Evolutionary conservation across 2,797 vertebrate genomes (phyloP).

Genomic region (Apodemus agrarius): DNA sequence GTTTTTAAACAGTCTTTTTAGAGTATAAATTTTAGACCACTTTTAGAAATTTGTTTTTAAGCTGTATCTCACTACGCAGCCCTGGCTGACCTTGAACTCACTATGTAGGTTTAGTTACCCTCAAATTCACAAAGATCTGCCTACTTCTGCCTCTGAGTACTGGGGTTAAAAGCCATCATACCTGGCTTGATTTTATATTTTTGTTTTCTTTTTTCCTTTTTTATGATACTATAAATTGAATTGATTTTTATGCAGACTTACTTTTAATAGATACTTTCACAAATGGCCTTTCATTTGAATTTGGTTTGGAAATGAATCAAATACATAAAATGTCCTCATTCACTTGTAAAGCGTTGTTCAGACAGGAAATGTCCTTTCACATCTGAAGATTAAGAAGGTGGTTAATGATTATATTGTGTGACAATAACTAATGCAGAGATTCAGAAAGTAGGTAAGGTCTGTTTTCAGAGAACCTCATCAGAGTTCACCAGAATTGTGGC

Average conservation of each 20-base stretch:
- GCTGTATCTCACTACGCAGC: background rate
- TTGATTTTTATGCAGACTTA: background rate
- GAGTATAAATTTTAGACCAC: background rate
- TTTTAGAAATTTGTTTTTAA: background rate
- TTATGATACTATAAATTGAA: conserved; percentile 14
- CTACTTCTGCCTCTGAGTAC: background rate
- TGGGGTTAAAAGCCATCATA: background rate
- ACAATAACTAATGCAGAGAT: conserved; percentile 27
- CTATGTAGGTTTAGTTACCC: background rate
- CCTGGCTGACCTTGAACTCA: background rate
- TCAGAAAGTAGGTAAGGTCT: conserved; percentile 40
- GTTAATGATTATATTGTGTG: conserved; percentile 28
- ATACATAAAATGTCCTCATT: conserved; percentile 36
- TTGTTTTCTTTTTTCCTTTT: conserved; percentile 18
- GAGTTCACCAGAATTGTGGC: background rate
- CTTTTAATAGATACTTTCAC: conserved; percentile 42
- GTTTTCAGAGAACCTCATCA: conserved; percentile 25
- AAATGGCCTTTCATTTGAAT: conserved; percentile 41
- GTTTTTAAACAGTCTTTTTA: conserved; percentile 50
- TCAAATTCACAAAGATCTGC: background rate
- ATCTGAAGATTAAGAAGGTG: background rate
- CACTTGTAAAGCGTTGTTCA: conserved; percentile 16
- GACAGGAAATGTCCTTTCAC: background rate
- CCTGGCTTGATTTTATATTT: background rate
- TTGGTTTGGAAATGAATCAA: conserved; percentile 34